phyloP scores from a whole-genome alignment of 1,140 invertebrate species.

The Trissolcus basalis region DNA sequence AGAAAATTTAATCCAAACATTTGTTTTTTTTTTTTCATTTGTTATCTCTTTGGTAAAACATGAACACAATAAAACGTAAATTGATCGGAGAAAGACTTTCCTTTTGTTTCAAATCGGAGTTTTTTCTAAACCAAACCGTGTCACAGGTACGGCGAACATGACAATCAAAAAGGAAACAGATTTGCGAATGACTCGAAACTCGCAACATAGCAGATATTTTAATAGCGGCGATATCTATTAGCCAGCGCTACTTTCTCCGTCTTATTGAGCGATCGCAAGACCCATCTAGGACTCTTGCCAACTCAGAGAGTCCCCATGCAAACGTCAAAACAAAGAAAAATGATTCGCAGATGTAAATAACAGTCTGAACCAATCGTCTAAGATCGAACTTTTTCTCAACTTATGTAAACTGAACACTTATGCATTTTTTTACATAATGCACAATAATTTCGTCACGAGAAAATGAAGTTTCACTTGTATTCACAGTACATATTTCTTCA shows the following conservation, averaged over 20 bases:
- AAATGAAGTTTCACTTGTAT: too few species aligned
- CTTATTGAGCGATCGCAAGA: slow-evolving; percentile 1
- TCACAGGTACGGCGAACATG: slow-evolving; percentile 2
- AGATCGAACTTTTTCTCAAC: too few species aligned
- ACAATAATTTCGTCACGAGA: too few species aligned
- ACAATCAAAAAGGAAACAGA: slow-evolving; percentile 8
- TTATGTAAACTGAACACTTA: too few species aligned
- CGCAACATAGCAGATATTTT: slow-evolving; percentile 7
- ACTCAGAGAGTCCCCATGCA: too few species aligned
- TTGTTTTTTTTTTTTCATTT: too few species aligned
- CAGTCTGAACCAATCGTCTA: too few species aligned
- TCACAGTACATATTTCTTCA: too few species aligned
- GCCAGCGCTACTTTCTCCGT: slow-evolving; percentile 19
- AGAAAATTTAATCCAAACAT: too few species aligned
- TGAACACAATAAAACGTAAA: neutral
- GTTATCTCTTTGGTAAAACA: neutral
- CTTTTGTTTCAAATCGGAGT: neutral
- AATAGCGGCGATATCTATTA: slow-evolving; percentile 31
- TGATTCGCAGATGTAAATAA: too few species aligned
- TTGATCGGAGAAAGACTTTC: neutral
- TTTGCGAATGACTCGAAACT: neutral
- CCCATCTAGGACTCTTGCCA: slow-evolving; percentile 13
- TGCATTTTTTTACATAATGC: too few species aligned
- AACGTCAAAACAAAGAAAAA: neutral
- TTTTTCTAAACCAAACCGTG: neutral